Evolutionary conservation across 2,888 invertebrate species (phyloP).

Genomic region (Orchesella flavescens): DNA sequence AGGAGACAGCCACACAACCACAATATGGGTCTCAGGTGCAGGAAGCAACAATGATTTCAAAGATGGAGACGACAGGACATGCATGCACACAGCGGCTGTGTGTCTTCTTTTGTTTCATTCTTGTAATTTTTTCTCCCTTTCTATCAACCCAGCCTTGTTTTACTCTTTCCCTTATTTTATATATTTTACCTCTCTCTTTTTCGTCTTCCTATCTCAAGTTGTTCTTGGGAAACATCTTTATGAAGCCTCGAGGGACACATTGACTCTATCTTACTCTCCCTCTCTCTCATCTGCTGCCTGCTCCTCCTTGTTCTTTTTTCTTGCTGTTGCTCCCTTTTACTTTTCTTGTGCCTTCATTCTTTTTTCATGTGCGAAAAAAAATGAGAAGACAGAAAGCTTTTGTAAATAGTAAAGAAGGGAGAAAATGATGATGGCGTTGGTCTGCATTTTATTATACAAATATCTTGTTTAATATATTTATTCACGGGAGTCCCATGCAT

Average conservation of each 20-base stretch:
- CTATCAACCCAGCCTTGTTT: neutral
- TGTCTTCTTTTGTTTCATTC: constrained; percentile 12
- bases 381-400: constrained; percentile 1
- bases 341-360: neutral
- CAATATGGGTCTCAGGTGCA: constrained; percentile 46
- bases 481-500: too few relatives aligned
- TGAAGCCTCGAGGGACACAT: constrained; percentile 56
- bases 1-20: neutral
- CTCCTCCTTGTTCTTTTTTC: constrained; percentile 4
- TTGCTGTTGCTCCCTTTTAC: neutral
- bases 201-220: constrained; percentile 36
- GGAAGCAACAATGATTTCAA: constrained; percentile 21
- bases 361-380: constrained; percentile 1
- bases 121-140: constrained; percentile 32
- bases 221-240: constrained; percentile 51
- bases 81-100: neutral
- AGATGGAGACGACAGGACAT: constrained; percentile 8
- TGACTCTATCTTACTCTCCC: constrained; percentile 42
- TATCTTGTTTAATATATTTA: too few relatives aligned
- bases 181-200: neutral
- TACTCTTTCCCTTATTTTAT: too few relatives aligned
- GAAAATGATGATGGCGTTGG: constrained; percentile 27
- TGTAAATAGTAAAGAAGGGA: constrained; percentile 28
- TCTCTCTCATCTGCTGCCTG: neutral
- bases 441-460: neutral